phyloP scores from a whole-genome alignment of 1,140 invertebrate species.

The Hyphantria cunea region DNA sequence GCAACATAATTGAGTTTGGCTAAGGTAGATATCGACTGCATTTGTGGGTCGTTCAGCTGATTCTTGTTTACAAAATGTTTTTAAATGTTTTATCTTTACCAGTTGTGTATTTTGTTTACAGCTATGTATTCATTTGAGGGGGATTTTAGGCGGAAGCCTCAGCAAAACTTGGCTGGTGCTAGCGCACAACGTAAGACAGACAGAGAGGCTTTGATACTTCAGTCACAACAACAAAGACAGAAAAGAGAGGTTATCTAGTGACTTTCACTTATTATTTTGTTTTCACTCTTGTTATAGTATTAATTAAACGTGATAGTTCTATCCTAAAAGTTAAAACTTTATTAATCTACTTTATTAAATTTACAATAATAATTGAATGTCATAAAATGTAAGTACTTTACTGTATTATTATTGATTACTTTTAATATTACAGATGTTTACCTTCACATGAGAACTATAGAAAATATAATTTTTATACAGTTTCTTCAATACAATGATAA shows the following conservation, averaged over 20 bases:
- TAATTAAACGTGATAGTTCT: neutral
- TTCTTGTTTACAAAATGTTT: conserved; percentile 49
- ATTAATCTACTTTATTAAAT: too few relatives aligned
- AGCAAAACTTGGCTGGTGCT: conserved; percentile 94
- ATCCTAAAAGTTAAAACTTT: too few relatives aligned
- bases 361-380: too few relatives aligned
- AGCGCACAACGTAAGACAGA: conserved; percentile 86
- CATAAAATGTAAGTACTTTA: too few relatives aligned
- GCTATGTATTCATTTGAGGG: conserved; percentile 94
- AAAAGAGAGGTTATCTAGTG: conserved; percentile 88
- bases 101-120: conserved; percentile 38
- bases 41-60: conserved; percentile 44
- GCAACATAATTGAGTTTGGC: conserved; percentile 11
- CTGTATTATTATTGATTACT: too few relatives aligned
- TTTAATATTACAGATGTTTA: too few relatives aligned
- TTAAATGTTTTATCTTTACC: conserved; percentile 1
- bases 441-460: too few relatives aligned
- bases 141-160: conserved; percentile 92
- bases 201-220: conserved; percentile 89
- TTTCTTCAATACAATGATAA: neutral
- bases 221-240: conserved; percentile 91
- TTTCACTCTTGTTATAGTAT: neutral
- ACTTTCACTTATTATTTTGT: conserved; percentile 14
- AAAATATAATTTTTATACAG: too few relatives aligned
- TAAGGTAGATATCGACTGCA: conserved; percentile 14